phyloP scores from a whole-genome alignment of 2,113 vertebrate species.

The Setophaga petechia region DNA sequence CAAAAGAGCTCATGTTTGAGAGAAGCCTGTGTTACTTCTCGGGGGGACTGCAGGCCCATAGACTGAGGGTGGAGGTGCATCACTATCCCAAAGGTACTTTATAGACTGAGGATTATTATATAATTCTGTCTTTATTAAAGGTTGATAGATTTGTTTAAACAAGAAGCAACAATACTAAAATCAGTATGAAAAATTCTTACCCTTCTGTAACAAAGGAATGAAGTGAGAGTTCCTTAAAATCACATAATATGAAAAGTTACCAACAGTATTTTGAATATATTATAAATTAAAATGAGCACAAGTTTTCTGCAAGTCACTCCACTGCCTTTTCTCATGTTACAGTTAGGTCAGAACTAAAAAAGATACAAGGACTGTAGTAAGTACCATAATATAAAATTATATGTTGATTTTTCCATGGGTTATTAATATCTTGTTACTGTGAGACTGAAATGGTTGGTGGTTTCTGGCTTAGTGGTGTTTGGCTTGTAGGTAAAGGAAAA shows the following conservation, averaged over 20 bases:
- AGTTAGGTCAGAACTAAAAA: constrained; percentile 27
- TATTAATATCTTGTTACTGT: constrained; percentile 78
- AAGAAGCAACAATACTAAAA: neutral
- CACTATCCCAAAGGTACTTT: neutral
- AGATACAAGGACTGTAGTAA: constrained; percentile 4
- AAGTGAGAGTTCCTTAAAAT: neutral
- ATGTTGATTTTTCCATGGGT: constrained; percentile 83
- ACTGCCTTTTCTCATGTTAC: neutral
- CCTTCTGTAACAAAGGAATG: neutral
- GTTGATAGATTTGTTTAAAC: neutral
- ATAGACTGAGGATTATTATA: neutral
- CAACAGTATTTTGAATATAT: neutral
- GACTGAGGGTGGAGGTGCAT: neutral
- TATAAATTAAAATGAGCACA: neutral
- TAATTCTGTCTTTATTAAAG: neutral
- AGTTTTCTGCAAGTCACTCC: neutral
- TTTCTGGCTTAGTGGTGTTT: constrained; percentile 70
- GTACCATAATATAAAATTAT: constrained; percentile 57
- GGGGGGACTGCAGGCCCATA: neutral
- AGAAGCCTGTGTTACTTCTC: neutral
- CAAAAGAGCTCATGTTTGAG: neutral
- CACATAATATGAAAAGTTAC: neutral
- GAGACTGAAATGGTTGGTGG: constrained; percentile 62
- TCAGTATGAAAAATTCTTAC: neutral
- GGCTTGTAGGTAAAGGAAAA: constrained; percentile 72